A percentile compares a stretch with the other conserved stretches of the same genome.
These are phyloP conservation scores for Leptocoma aspasia DNA, from an alignment of 2,113 vertebrate genomes.

Conservation along the genomic window DNA sequence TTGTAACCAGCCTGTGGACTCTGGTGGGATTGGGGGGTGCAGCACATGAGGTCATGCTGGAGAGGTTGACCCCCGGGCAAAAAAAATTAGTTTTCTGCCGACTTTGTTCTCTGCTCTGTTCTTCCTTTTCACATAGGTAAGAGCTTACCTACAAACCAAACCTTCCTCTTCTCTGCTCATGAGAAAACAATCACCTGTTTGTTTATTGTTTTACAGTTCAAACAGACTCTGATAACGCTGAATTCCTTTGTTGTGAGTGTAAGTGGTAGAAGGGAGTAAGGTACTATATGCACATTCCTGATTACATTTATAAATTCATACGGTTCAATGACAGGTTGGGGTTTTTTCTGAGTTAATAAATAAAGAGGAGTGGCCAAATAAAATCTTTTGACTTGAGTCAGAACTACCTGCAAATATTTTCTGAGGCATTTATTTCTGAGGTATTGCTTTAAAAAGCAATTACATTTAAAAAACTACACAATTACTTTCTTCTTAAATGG, in stretches of 20 bases:
- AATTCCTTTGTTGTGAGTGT: constrained; percentile 50
- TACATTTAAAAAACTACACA: neutral
- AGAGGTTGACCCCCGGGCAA: neutral
- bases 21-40: rapidly evolving
- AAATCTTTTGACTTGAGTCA: neutral
- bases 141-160: constrained; percentile 29
- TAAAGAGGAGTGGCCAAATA: neutral
- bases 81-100: neutral
- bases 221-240: constrained; percentile 53
- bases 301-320: neutral
- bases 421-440: neutral
- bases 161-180: neutral
- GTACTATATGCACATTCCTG: neutral
- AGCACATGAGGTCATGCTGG: neutral
- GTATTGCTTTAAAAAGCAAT: too few species aligned
- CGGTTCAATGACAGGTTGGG: neutral
- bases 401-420: neutral
- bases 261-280: constrained; percentile 10
- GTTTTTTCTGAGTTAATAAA: neutral
- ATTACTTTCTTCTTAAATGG: neutral
- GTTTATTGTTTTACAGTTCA: constrained; percentile 65
- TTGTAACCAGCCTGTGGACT: neutral
- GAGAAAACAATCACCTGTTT: constrained; percentile 62
- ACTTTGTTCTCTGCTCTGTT: neutral
- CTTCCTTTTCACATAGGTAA: constrained; percentile 16